These are phyloP conservation scores for Clinocottus analis DNA, from an alignment of 2,113 vertebrate genomes.

Conservation along the genomic window DNA sequence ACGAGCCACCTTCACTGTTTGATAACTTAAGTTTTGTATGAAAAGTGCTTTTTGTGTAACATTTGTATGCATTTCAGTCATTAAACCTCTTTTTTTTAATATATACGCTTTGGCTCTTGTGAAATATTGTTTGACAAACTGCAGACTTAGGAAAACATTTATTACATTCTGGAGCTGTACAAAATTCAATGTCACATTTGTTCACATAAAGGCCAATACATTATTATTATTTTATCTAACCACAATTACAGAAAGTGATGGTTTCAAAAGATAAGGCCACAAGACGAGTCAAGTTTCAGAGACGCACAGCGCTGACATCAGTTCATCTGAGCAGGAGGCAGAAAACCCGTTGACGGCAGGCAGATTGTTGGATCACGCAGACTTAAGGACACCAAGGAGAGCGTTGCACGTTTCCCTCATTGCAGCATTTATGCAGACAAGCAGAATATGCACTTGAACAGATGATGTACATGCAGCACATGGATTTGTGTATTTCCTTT, in stretches of 20 bases:
- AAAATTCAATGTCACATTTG: conserved; percentile 75
- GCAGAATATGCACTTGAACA: conserved; percentile 38
- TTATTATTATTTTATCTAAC: conserved; percentile 49
- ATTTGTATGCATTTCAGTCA: conserved; percentile 75
- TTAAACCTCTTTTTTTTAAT: conserved; percentile 74
- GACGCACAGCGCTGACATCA: conserved; percentile 41
- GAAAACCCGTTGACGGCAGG: conserved; percentile 53
- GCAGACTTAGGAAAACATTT: conserved; percentile 79
- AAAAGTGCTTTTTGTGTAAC: conserved; percentile 68
- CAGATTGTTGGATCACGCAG: conserved; percentile 31
- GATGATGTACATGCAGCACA: conserved; percentile 24
- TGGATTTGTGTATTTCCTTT: conserved; percentile 11
- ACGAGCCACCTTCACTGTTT: conserved; percentile 16
- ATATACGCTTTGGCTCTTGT: neutral
- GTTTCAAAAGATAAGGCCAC: conserved; percentile 68
- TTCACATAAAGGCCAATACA: conserved; percentile 67
- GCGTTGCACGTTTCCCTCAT: conserved; percentile 26
- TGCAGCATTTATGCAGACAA: conserved; percentile 45
- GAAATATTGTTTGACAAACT: neutral
- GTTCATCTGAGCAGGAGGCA: conserved; percentile 31
- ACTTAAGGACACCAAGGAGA: conserved; percentile 25
- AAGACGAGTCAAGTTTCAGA: conserved; percentile 51
- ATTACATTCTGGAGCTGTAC: conserved; percentile 79
- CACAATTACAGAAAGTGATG: conserved; percentile 52
- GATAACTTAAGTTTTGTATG: conserved; percentile 65